Conservation (phyloP, 2,888 invertebrate genomes). For the Meteorus cinctellus region DNA sequence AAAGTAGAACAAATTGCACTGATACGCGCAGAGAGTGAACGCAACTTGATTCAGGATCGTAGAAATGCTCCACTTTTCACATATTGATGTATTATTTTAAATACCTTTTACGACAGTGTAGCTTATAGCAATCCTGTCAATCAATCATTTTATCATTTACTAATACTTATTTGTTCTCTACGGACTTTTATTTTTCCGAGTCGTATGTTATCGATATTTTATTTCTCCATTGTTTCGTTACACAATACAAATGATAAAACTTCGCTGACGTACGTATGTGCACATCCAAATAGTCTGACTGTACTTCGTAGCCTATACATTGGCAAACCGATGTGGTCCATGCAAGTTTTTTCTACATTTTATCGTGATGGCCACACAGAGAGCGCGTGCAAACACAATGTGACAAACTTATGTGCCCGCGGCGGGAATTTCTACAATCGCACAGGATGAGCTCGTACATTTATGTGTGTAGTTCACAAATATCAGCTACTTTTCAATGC, state of each 20-base stretch:
- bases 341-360: conserved; percentile 54
- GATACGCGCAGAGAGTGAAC: too few species aligned
- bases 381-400: conserved; percentile 1
- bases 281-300: conserved; percentile 30
- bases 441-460: conserved; percentile 34
- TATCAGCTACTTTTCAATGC: conserved; percentile 52
- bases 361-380: conserved; percentile 48
- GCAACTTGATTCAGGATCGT: too few species aligned
- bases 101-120: too few species aligned
- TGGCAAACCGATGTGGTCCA: conserved; percentile 44
- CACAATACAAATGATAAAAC: neutral
- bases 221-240: neutral
- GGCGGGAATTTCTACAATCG: conserved; percentile 30
- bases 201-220: neutral
- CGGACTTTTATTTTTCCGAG: too few species aligned
- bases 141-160: too few species aligned
- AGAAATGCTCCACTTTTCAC: too few species aligned
- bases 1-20: too few species aligned
- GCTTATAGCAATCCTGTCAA: too few species aligned
- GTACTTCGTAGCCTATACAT: conserved; percentile 23
- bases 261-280: conserved; percentile 33
- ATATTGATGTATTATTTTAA: too few species aligned
- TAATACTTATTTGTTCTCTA: too few species aligned
- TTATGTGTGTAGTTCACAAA: conserved; percentile 33
- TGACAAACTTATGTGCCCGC: conserved; percentile 24